Evolutionary conservation across 2,888 invertebrate genomes (phyloP).

Genomic region (Punctoribates punctum): DNA sequence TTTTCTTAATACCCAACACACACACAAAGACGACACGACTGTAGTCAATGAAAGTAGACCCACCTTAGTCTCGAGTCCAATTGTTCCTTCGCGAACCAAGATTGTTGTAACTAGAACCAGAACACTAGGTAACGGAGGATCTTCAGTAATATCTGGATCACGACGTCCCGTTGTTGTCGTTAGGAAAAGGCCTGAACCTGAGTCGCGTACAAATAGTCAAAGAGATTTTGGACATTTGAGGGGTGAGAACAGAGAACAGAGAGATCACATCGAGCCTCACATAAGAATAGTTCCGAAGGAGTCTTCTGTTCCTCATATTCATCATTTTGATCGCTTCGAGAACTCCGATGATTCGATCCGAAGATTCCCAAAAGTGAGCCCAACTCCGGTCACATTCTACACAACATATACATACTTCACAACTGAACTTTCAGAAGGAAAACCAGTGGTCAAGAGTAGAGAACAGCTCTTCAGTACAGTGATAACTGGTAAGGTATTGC

Average conservation of each 20-base stretch:
- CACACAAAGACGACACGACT: constrained; percentile 21
- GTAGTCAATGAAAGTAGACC: too few relatives aligned
- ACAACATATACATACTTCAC: constrained; percentile 48
- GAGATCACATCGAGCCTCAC: constrained; percentile 15
- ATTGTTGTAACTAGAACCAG: constrained; percentile 39
- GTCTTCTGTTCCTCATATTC: background rate
- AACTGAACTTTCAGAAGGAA: constrained; percentile 46
- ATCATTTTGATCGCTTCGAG: background rate
- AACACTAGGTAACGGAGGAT: background rate
- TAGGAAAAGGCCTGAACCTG: constrained; percentile 26
- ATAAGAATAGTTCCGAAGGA: constrained; percentile 14
- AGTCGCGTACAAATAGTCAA: background rate
- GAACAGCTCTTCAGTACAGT: constrained; percentile 46
- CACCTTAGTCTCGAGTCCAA: too few relatives aligned
- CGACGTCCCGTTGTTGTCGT: constrained; percentile 30
- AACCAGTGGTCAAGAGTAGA: constrained; percentile 44
- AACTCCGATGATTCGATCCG: background rate
- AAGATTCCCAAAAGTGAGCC: constrained; percentile 40
- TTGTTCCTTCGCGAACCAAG: background rate
- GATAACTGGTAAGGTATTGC: constrained; percentile 38
- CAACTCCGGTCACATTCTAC: constrained; percentile 47
- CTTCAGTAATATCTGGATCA: background rate
- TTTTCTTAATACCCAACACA: constrained; percentile 26
- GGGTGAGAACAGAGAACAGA: background rate
- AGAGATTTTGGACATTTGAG: background rate